Base-by-base conservation (phyloP, 2,113 vertebrate genomes). In the Nipponia nippon region DNA sequence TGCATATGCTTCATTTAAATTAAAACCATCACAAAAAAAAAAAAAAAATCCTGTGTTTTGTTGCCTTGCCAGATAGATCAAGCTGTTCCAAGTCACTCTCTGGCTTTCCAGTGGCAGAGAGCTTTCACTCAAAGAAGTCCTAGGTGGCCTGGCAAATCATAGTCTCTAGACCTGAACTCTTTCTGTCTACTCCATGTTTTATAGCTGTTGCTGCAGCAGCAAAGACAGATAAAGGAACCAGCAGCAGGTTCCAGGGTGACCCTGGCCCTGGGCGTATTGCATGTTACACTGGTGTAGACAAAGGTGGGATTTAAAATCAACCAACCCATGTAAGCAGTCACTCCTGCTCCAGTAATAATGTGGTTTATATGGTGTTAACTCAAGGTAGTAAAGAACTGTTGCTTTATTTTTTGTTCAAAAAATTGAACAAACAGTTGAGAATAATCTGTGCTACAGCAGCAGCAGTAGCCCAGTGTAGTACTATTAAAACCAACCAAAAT, bases 1-100 rank as follows among this genome's bases (percentile, higher is more conserved):
- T 90, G 75, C 58, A 65, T 77, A 91, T 17, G 16, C 16, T 91
- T 87, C 46, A 62, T 88, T 94, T 91, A 91, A 95, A 86, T 88
- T 55, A 94, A 94, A 96, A 85, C 67, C 63, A 76, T 34, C 62
- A 88, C 13, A 10, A 14, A 27, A 25, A 25, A 32, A 20, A 20
- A 80, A 58, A 50, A 44, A 44, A n/a, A 25, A 12, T 81, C 34
- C 29, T 34, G 17, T 40, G 26, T 2, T 71, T 93, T 80, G n/a
- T 58, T 91, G 44, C 55, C 66, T 81, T 81, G 53, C 22, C 58
- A 90, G 63, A 58, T 27, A 77, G 42, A 91, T 7, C 27, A 89
- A 58, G 49, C 6, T 92, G 12, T 77, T 85, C 49, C 46, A 77
- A 67, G 5, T 58, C 11, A 82, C 18, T 52, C 25, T 80, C 16